A percentile compares a stretch with the other conserved stretches of the same genome.
These are phyloP conservation scores for Philonicus albiceps DNA, from an alignment of 2,888 invertebrate genomes.

Conservation along the genomic window DNA sequence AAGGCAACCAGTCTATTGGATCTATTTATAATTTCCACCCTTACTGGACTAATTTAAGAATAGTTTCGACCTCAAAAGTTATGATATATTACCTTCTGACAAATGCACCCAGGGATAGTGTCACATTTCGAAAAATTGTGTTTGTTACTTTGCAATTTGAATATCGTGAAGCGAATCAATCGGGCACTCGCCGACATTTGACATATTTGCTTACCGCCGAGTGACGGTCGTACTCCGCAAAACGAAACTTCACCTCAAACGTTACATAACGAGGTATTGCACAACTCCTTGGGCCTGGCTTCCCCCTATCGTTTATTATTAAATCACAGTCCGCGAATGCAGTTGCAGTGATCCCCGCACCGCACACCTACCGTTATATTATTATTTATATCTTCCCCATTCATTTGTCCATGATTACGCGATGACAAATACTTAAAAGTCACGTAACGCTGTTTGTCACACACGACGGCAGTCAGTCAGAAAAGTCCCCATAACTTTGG, in stretches of 20 bases:
- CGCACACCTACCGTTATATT: background rate
- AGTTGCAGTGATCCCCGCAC: background rate
- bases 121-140: background rate
- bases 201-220: background rate
- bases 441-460: slow-evolving; percentile 41
- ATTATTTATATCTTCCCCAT: slow-evolving; percentile 35
- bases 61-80: background rate
- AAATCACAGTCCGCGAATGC: background rate
- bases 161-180: background rate
- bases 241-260: background rate
- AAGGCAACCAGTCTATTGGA: background rate
- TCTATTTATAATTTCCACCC: background rate
- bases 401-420: slow-evolving; percentile 33
- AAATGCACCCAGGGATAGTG: background rate
- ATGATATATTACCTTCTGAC: background rate
- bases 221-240: background rate
- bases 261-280: background rate
- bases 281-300: background rate
- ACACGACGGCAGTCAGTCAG: slow-evolving; percentile 4
- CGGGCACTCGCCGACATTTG: background rate
- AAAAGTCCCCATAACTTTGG: background rate
- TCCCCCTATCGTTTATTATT: background rate
- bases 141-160: background rate
- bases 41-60: background rate
- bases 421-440: slow-evolving; percentile 45